Percentiles rank a stretch among this genome's conserved stretches.
phyloP scores from a whole-genome alignment of 2,797 vertebrate species.

The Chelon labrosus region DNA sequence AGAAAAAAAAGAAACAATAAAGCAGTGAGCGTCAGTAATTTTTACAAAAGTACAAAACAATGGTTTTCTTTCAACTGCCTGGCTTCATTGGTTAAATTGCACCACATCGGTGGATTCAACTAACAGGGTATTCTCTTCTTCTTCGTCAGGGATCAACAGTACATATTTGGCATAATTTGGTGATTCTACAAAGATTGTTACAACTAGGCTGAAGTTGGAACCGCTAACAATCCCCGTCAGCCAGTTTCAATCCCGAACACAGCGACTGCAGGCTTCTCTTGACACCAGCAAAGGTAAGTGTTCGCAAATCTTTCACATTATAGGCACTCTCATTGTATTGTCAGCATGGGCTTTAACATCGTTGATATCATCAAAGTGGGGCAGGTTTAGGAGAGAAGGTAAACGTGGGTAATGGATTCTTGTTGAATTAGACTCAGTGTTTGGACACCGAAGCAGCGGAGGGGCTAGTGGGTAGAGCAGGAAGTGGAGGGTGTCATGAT shows the following conservation, averaged over 20 bases:
- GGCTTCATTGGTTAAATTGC: conserved; percentile 41
- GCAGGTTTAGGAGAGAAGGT: conserved; percentile 7
- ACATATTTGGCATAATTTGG: conserved; percentile 38
- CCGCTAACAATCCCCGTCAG: conserved; percentile 26
- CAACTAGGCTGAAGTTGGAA: conserved; percentile 40
- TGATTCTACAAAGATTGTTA: conserved; percentile 47
- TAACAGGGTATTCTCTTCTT: conserved; percentile 18
- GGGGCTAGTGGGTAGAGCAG: conserved; percentile 31
- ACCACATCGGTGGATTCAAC: conserved; percentile 21
- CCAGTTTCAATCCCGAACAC: conserved; percentile 42
- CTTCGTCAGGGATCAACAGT: conserved; percentile 28
- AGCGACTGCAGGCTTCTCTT: conserved; percentile 28
- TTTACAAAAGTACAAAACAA: conserved; percentile 48
- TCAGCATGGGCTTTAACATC: conserved; percentile 33
- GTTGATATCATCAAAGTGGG: conserved; percentile 23
- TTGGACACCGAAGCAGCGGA: conserved; percentile 58
- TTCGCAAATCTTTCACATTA: conserved; percentile 80
- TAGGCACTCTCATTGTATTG: conserved; percentile 63
- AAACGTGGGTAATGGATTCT: conserved; percentile 6
- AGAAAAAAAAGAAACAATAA: conserved; percentile 17
- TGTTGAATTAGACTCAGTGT: conserved; percentile 53
- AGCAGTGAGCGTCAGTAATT: conserved; percentile 38
- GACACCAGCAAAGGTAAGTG: conserved; percentile 45
- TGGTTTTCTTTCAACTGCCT: conserved; percentile 34
- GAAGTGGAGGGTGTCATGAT: conserved; percentile 24